phyloP scores from a whole-genome alignment of 2,888 invertebrate species.

The Vannuccia rotundouncinata region DNA sequence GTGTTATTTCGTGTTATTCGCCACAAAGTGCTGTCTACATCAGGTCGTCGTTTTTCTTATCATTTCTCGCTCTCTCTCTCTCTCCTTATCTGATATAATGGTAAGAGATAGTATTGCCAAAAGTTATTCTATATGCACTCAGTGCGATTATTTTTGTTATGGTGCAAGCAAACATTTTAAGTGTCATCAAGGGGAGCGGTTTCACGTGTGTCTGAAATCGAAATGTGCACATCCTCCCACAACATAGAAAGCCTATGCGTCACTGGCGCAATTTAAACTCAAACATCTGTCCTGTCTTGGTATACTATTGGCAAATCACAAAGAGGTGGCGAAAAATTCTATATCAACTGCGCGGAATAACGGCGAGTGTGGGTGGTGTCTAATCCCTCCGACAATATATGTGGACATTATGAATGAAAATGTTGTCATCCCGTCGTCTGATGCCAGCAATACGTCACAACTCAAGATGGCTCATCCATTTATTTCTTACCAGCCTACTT shows the following conservation, averaged over 20 bases:
- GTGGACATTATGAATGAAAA: no score
- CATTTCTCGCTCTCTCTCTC: no score
- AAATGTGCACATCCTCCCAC: background rate
- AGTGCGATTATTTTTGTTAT: background rate
- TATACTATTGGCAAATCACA: background rate
- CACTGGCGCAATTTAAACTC: background rate
- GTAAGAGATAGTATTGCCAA: background rate
- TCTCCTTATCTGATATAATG: background rate
- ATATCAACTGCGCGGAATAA: background rate
- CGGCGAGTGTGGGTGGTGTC: background rate
- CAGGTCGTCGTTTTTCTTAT: background rate
- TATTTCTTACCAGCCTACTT: no score
- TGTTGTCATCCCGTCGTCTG: no score
- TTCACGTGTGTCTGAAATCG: background rate
- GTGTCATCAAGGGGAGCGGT: background rate
- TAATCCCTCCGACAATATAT: background rate
- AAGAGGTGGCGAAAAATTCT: background rate
- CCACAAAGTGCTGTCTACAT: background rate
- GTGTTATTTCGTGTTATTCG: no score
- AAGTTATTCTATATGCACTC: background rate
- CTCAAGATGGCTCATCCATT: no score
- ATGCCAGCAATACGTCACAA: no score
- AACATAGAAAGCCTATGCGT: background rate
- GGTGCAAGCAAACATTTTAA: background rate
- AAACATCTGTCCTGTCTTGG: background rate